phyloP scores from a whole-genome alignment of 2,113 vertebrate genomes.

The Orycteropus afer region DNA sequence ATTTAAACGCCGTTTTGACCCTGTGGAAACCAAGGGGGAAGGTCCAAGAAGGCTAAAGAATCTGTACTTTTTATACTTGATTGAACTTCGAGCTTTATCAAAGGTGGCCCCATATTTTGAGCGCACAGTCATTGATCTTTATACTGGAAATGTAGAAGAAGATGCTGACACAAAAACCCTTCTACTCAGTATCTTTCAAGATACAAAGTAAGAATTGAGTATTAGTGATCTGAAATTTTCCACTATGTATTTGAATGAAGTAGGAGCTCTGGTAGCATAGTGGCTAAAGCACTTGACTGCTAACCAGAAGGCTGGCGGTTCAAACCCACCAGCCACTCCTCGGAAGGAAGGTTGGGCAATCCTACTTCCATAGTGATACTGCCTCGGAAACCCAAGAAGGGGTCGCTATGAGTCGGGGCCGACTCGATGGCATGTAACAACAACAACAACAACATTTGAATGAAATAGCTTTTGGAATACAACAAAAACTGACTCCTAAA shows the following conservation, averaged over 20 bases:
- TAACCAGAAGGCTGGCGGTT: too few relatives aligned
- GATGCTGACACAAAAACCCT: slow-evolving; percentile 93
- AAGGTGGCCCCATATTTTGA: slow-evolving; percentile 97
- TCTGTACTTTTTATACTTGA: slow-evolving; percentile 96
- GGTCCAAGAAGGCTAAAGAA: slow-evolving; percentile 96
- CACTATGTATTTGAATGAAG: not conserved
- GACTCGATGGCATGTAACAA: too few relatives aligned
- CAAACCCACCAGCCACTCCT: too few relatives aligned
- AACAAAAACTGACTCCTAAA: not conserved
- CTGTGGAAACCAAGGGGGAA: slow-evolving; percentile 93
- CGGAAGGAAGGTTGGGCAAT: too few relatives aligned
- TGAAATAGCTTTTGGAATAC: not conserved
- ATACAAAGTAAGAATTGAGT: slow-evolving; percentile 90
- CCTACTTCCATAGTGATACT: too few relatives aligned
- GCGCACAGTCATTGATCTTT: slow-evolving; percentile 93
- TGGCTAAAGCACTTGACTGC: too few relatives aligned
- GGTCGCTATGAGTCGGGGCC: too few relatives aligned
- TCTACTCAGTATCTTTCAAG: slow-evolving; percentile 92
- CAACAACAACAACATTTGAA: too few relatives aligned
- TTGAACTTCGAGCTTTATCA: slow-evolving; percentile 95
- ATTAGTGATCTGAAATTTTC: not conserved
- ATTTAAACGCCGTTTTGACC: slow-evolving; percentile 93
- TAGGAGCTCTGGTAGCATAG: too few relatives aligned
- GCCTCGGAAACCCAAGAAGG: too few relatives aligned
- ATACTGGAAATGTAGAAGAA: slow-evolving; percentile 93